Conservation (phyloP, 1,140 invertebrate species). For the Heliconius nattereri region DNA sequence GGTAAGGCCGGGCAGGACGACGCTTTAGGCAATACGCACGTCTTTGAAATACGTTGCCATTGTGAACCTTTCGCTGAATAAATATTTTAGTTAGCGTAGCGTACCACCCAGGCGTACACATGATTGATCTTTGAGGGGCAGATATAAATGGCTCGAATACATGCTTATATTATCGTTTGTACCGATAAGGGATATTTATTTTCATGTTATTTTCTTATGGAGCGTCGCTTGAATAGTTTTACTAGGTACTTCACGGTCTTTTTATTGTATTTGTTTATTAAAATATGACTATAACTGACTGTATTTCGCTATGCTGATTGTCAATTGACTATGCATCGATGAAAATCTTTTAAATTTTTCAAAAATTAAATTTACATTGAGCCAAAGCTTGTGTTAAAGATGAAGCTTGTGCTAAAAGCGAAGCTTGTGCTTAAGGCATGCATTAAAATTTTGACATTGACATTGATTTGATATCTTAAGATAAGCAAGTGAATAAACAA, state of each 20-base stretch:
- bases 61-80: slow-evolving; percentile 52
- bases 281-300: no score
- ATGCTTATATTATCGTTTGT: slow-evolving; percentile 17
- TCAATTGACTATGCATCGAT: no score
- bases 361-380: no score
- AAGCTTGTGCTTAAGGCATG: no score
- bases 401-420: no score
- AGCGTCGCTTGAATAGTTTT: not conserved
- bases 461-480: no score
- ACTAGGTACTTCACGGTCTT: not conserved
- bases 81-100: slow-evolving; percentile 50
- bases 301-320: no score
- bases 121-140: slow-evolving; percentile 59
- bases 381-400: no score
- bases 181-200: not conserved
- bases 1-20: slow-evolving; percentile 32
- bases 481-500: no score
- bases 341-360: no score
- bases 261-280: no score
- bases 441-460: no score
- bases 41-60: slow-evolving; percentile 58
- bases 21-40: slow-evolving; percentile 50
- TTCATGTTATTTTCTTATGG: not conserved
- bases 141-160: slow-evolving; percentile 37
- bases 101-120: slow-evolving; percentile 52